phyloP scores from a whole-genome alignment of 2,888 invertebrate species.

The Lypha dubia region DNA sequence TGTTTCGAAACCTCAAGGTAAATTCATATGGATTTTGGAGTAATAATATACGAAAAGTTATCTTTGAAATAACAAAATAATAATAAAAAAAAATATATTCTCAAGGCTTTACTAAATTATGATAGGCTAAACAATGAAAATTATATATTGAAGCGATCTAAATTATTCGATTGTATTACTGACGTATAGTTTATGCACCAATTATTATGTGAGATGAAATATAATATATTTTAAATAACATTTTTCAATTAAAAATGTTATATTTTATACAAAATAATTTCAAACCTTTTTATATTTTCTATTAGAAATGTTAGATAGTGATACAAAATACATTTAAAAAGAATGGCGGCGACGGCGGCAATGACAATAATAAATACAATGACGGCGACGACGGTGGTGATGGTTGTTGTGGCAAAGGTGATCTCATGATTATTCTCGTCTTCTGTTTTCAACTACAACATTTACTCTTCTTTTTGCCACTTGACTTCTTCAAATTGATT shows the following conservation, averaged over 20 bases:
- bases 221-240: slow-evolving; percentile 7
- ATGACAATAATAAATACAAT: slow-evolving; percentile 28
- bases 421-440: slow-evolving; percentile 39
- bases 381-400: slow-evolving; percentile 33
- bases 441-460: slow-evolving; percentile 82
- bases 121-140: too few relatives aligned
- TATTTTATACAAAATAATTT: slow-evolving; percentile 68
- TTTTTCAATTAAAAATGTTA: slow-evolving; percentile 51
- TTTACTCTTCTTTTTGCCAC: slow-evolving; percentile 81
- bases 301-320: slow-evolving; percentile 45
- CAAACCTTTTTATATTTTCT: slow-evolving; percentile 61
- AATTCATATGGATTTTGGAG: background rate
- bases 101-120: too few relatives aligned
- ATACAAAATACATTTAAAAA: slow-evolving; percentile 38
- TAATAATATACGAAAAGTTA: background rate
- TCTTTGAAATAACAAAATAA: slow-evolving; percentile 19
- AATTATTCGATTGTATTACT: slow-evolving; percentile 60
- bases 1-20: background rate
- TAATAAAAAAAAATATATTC: too few relatives aligned
- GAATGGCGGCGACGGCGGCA: slow-evolving; percentile 28
- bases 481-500: slow-evolving; percentile 79
- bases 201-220: slow-evolving; percentile 48
- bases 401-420: slow-evolving; percentile 53
- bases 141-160: background rate
- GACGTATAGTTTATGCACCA: slow-evolving; percentile 58